A percentile compares a stretch with the other conserved stretches of the same genome.
Conservation (phyloP, 1,140 invertebrate species). For the Drosophila azteca region DNA sequence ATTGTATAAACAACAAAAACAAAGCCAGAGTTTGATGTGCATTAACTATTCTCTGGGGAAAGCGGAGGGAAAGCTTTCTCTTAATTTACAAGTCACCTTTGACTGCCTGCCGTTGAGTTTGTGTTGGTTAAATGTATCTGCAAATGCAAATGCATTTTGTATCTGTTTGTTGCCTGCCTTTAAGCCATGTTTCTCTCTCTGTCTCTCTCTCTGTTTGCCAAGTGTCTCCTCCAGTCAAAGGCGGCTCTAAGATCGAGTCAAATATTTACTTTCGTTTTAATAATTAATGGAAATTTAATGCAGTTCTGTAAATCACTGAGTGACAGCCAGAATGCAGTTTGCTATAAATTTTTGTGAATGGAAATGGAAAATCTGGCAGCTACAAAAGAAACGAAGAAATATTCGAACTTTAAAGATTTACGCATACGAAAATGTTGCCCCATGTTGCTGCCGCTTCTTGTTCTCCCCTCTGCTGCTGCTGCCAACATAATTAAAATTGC, state of each 20-base stretch:
- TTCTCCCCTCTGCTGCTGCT: constrained; percentile 26
- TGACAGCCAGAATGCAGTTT: constrained; percentile 22
- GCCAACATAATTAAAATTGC: constrained; percentile 77
- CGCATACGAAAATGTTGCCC: constrained; percentile 52
- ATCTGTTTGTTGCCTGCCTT: constrained; percentile 61
- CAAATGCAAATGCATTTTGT: not conserved
- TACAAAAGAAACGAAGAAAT: not conserved
- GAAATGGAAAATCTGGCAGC: too few species aligned
- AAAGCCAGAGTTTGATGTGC: constrained; percentile 21
- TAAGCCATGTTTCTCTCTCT: constrained; percentile 16
- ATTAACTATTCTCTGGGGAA: constrained; percentile 6
- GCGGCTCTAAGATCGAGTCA: constrained; percentile 11
- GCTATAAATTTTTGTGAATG: constrained; percentile 27
- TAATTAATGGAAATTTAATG: constrained; percentile 51
- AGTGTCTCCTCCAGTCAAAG: constrained; percentile 27
- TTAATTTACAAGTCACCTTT: constrained; percentile 42
- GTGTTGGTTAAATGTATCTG: constrained; percentile 33
- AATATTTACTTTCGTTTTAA: constrained; percentile 52
- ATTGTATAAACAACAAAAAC: too few species aligned
- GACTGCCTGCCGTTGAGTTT: constrained; percentile 21
- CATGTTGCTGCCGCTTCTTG: constrained; percentile 39
- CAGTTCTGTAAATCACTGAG: constrained; percentile 41
- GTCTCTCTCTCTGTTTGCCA: constrained; percentile 29
- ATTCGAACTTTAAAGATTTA: constrained; percentile 46
- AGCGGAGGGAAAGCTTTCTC: not conserved